These are phyloP conservation scores for Dermolepida albohirtum DNA, from an alignment of 2,888 invertebrate species.

Conservation along the genomic window DNA sequence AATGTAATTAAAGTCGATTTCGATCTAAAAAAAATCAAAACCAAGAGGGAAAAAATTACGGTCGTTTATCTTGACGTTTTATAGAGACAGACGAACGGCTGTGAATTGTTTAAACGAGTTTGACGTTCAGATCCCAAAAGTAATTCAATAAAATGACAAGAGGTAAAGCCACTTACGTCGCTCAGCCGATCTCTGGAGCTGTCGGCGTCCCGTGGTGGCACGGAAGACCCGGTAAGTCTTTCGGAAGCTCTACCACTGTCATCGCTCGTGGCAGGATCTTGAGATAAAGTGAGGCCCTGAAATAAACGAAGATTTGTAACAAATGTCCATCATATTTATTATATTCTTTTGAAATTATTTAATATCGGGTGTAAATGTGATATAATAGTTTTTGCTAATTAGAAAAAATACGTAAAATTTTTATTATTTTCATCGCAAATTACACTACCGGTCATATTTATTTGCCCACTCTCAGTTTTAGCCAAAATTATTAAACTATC, in stretches of 20 bases:
- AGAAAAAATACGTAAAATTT: too few relatives aligned
- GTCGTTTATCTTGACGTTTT: too few relatives aligned
- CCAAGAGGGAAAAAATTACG: too few relatives aligned
- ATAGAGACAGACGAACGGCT: too few relatives aligned
- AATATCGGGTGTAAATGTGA: too few relatives aligned
- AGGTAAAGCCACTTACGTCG: slow-evolving; percentile 76
- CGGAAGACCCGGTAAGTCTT: slow-evolving; percentile 81
- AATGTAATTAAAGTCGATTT: too few relatives aligned
- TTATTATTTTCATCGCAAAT: too few relatives aligned
- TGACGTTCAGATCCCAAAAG: not conserved
- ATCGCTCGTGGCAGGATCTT: slow-evolving; percentile 85
- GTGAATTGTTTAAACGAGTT: not conserved
- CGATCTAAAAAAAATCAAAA: too few relatives aligned
- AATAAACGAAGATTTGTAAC: slow-evolving; percentile 55
- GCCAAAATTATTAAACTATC: too few relatives aligned
- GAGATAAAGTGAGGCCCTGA: slow-evolving; percentile 78
- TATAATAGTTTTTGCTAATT: too few relatives aligned
- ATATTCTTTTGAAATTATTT: not conserved
- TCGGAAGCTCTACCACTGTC: slow-evolving; percentile 87
- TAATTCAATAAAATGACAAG: slow-evolving; percentile 5
- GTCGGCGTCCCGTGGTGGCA: slow-evolving; percentile 82
- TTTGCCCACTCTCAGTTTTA: too few relatives aligned
- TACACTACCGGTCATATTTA: too few relatives aligned
- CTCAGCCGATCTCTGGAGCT: slow-evolving; percentile 86
- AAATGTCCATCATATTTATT: not conserved